Conservation (phyloP, 2,888 invertebrate genomes). For the Eupithecia tripunctaria region DNA sequence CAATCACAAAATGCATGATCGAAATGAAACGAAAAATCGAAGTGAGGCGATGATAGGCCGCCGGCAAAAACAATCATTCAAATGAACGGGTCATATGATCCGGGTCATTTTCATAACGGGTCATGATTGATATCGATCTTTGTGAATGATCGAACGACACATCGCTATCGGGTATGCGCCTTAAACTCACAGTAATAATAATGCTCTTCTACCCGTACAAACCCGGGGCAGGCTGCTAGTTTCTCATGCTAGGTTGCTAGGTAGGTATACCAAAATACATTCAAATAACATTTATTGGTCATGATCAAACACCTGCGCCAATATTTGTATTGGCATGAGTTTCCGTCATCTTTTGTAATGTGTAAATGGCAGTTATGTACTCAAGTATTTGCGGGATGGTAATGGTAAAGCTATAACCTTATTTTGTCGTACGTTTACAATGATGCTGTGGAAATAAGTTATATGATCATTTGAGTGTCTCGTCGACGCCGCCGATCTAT, state of each 20-base stretch:
- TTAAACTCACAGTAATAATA: not conserved
- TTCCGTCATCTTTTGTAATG: slow-evolving; percentile 12
- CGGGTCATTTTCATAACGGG: too few species aligned
- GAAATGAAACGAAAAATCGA: too few species aligned
- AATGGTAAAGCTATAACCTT: slow-evolving; percentile 2
- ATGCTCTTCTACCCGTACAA: not conserved
- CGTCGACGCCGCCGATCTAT: not conserved
- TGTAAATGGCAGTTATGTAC: not conserved
- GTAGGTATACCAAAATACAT: not conserved
- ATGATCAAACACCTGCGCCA: slow-evolving; percentile 12
- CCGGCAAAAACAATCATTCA: too few species aligned
- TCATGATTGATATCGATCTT: too few species aligned
- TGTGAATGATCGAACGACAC: too few species aligned
- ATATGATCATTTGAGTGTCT: slow-evolving; percentile 4
- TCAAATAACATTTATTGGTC: slow-evolving; percentile 5
- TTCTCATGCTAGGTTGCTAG: too few species aligned
- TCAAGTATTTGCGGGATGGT: not conserved
- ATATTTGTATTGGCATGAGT: slow-evolving; percentile 12
- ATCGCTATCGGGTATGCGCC: too few species aligned
- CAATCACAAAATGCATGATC: too few species aligned
- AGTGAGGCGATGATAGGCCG: too few species aligned
- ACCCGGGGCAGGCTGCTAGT: too few species aligned
- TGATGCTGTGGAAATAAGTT: slow-evolving; percentile 1
- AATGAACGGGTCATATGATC: too few species aligned
- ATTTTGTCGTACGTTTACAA: slow-evolving; percentile 5